Percentiles rank a stretch among this genome's conserved stretches.
These are phyloP conservation scores for Ceyx cyanopectus DNA, from an alignment of 2,113 vertebrate species.

Conservation along the genomic window DNA sequence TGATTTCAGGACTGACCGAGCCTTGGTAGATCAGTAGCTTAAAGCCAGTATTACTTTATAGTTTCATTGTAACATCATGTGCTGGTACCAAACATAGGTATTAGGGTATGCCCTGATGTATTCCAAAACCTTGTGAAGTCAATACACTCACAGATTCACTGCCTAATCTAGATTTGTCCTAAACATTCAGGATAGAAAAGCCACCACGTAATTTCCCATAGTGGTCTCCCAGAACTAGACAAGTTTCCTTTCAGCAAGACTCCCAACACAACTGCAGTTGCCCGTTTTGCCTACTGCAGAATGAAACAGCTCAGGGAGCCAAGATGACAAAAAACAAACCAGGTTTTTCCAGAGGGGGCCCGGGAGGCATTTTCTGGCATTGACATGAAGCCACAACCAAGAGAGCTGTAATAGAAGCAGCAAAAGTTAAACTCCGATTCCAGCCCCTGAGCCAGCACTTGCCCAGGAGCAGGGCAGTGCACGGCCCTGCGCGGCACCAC, in stretches of 20 bases:
- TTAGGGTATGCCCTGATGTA: background rate
- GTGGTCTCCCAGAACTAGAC: background rate
- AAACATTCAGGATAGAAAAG: background rate
- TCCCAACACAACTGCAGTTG: background rate
- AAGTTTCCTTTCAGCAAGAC: background rate
- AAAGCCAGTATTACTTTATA: background rate
- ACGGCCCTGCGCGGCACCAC: background rate
- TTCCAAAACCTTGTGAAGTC: background rate
- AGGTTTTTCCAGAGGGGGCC: background rate
- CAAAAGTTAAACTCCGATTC: background rate
- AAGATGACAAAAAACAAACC: background rate
- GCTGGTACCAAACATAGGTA: background rate
- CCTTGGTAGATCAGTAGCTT: background rate
- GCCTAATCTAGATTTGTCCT: background rate
- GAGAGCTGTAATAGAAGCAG: fast-evolving
- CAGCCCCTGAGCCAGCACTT: background rate
- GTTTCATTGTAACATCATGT: background rate
- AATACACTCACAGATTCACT: background rate
- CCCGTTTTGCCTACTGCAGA: background rate
- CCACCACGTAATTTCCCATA: background rate
- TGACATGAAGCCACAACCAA: background rate
- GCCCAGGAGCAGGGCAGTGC: background rate
- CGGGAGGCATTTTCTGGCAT: background rate
- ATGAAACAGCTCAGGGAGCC: background rate
- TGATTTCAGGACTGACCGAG: background rate